Evolutionary conservation across 2,113 vertebrate species (phyloP).

Genomic region (Archilochus colubris): DNA sequence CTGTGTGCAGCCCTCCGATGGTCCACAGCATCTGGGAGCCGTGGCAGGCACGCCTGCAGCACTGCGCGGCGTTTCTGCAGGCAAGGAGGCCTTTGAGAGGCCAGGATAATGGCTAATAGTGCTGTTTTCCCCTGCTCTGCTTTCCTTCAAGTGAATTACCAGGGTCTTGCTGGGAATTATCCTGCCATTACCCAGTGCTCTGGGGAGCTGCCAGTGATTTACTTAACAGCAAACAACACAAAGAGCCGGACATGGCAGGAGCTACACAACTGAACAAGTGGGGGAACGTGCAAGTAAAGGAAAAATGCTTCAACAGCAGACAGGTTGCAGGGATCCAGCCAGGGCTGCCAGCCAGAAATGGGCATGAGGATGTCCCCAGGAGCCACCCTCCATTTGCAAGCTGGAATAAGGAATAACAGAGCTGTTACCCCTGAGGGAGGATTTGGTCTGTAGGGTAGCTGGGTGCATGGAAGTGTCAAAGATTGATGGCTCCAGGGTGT

Average conservation of each 20-base stretch:
- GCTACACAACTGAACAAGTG: slow-evolving; percentile 27
- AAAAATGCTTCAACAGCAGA: slow-evolving; percentile 15
- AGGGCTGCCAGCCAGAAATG: neutral
- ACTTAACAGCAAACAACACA: slow-evolving; percentile 66
- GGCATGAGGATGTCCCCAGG: neutral
- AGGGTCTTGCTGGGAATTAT: slow-evolving; percentile 67
- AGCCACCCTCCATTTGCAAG: accelerated
- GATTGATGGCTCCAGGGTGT: accelerated
- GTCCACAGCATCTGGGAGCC: neutral
- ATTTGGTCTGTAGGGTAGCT: neutral
- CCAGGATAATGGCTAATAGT: slow-evolving; percentile 64
- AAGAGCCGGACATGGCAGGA: slow-evolving; percentile 51
- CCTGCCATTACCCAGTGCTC: slow-evolving; percentile 64
- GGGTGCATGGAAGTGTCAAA: neutral
- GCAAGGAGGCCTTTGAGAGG: slow-evolving; percentile 49
- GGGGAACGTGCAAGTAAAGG: slow-evolving; percentile 31
- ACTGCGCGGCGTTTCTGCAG: neutral
- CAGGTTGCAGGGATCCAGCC: neutral
- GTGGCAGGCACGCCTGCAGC: neutral
- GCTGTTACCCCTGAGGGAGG: neutral
- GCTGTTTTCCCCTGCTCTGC: slow-evolving; percentile 68
- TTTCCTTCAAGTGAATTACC: slow-evolving; percentile 73
- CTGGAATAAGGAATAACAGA: neutral
- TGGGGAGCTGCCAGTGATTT: slow-evolving; percentile 68
- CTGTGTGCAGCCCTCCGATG: neutral